Conservation (phyloP, 2,888 invertebrate genomes). For the Pterostichus niger region DNA sequence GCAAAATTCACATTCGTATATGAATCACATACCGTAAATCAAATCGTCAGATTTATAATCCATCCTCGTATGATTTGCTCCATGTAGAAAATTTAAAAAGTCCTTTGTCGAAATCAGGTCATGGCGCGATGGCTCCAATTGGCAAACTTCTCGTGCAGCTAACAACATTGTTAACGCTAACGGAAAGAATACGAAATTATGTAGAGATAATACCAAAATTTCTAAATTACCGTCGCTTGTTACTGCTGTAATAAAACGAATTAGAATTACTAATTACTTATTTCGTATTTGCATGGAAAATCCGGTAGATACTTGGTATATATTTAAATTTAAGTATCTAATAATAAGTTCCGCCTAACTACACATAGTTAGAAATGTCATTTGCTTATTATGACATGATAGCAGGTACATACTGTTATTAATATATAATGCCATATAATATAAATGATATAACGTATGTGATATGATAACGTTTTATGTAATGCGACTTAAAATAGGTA, state of each 20-base stretch:
- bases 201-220: constrained; percentile 32
- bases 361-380: too few species aligned
- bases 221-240: constrained; percentile 41
- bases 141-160: constrained; percentile 36
- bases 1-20: too few species aligned
- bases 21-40: background rate
- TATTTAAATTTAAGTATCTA: too few species aligned
- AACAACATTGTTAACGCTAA: constrained; percentile 42
- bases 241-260: constrained; percentile 40
- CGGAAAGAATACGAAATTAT: constrained; percentile 48
- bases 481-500: too few species aligned
- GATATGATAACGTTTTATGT: too few species aligned
- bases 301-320: background rate
- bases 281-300: constrained; percentile 21
- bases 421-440: too few species aligned
- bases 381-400: too few species aligned
- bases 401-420: too few species aligned
- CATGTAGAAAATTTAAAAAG: constrained; percentile 36
- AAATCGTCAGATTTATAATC: constrained; percentile 24
- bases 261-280: constrained; percentile 40
- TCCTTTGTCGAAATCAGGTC: constrained; percentile 45
- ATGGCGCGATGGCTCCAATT: constrained; percentile 36
- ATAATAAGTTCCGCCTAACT: too few species aligned
- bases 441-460: too few species aligned
- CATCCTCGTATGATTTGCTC: constrained; percentile 42